Evolutionary conservation across 2,113 vertebrate species (phyloP), one percentile per base, ranked within the genome.

Genomic region (Tupaia tana): DNA sequence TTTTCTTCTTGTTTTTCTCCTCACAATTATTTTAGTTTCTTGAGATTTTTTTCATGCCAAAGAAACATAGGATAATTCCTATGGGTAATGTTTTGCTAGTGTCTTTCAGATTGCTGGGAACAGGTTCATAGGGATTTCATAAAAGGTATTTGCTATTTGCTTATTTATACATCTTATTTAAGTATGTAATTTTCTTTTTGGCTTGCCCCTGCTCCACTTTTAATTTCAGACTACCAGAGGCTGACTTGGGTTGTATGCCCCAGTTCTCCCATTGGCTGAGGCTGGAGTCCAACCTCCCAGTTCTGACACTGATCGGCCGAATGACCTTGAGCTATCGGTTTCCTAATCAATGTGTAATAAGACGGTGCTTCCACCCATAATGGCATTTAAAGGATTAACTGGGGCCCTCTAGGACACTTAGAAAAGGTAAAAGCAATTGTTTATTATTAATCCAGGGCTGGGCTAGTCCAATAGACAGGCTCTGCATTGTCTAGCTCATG

Each of bases 331-430:
- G 43, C 63, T 89, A 83, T 88, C 78, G 8, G 4, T 16, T 86
- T 92, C 90, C 61, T 80, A 24, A 86, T 80, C 86, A 43, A 1
- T 64, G 16, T 54, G 54, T 61, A 74, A 67, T 61, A 70, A 20
- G 58, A 34, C 43, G 58, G 59, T 1, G 7, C 94, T 92, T 95
- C 80, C 54, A 93, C 8, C 56, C 66, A 64, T 31, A 69, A 34
- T 22, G 19, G 19, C n/a, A 73, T 61, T 84, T 85, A 90, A 69
- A 79, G 93, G 90, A 93, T 96, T 89, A 92, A 31, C 75, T 83
- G 59, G 31, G 77, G 43, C 61, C 29, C 58, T 20, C 16, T 13
- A 77, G 63, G 64, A 58, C 19, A 54, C 59, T 93, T 81, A 56
- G 73, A 81, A 84, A 82, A 88, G n/a, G 25, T 63, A 69, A 80